Base-by-base conservation (phyloP, 2,113 vertebrate species). In the Stegostoma tigrinum region DNA sequence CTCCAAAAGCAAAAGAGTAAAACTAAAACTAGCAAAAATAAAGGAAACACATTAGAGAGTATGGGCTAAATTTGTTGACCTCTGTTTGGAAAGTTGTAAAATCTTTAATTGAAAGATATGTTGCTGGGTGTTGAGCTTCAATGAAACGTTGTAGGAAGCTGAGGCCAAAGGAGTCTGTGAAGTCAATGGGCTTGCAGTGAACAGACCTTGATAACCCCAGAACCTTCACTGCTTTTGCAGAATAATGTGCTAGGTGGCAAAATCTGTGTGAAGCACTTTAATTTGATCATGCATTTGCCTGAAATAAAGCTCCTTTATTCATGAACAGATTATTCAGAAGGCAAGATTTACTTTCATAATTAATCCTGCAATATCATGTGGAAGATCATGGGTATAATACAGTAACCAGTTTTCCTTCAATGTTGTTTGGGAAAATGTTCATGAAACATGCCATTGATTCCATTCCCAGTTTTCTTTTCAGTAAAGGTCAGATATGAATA, bases 401-500 rank as follows among this genome's bases (percentile, higher is more conserved):
- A 64, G 15, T 64, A 83, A 42, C 55, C 64, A 64, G 61, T 66
- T 93, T 93, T 66, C 89, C 21, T 6, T 27, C 23, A 42, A 48
- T 95, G 94, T 72, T 95, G 68, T 95, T 95, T 95, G 94, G 67
- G 38, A 95, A 95, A 45, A 45, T 72, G 67, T 34, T 95, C 68
- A 52, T 72, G 94, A 72, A 72, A 95, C 68, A 45, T 55, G 94
- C 67, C 45, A 27, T 45, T 95, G 94, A 45, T 72, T 95, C 94
- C 68, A 72, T 45, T 72, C 38, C 94, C 94, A 52, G 94, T 72
- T 95, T 95, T 52, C 94, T 70, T 95, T 72, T 72, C 67, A 72
- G 38, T 30, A 72, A 95, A 95, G 94, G 94, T 95, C 68, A 95
- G 68, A 72, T 95, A 95, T 95, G 94, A 95, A 95, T 95, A 95